Base-by-base conservation (phyloP, 1,140 invertebrate species). In the Drosophila nigrodunni region DNA sequence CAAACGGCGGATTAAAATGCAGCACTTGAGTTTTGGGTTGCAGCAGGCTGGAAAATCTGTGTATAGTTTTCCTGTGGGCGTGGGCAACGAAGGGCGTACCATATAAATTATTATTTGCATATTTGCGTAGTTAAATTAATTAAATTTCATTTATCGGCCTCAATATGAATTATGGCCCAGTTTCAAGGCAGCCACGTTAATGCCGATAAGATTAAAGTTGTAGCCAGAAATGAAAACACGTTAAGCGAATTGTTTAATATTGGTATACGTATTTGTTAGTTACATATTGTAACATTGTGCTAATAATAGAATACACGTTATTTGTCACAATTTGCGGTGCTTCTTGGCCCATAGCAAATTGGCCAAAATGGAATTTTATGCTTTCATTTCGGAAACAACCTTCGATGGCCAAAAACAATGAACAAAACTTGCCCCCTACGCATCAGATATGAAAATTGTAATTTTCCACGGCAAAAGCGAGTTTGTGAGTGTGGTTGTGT, bases 381-480 rank as follows among this genome's bases (percentile, higher is more conserved):
- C 67, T 34, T 73, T 69, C 73, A 61, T 68, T 58, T 66, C 49
- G 10, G 35, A 11, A 43, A 10, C 47, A 35, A 43, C 55, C 71
- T 74, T 69, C 65, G 57, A 52, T 58, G 44, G 46, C 49, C 46
- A 25, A 49, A 77, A 82, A 73, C 80, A 79, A 83, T 78, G 68
- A 52, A 66, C 41, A 59, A 55, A 73, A 64, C 43, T 65, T 54
- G 18, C 11, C 49, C 41, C 34, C 44, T 59, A 57, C 44, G 65
- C 64, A 79, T 77, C 67, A 60, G 54, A 87, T 68, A 82, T 82
- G 64, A 67, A 79, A 82, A 68, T 88, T 86, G 83, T 79, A 82
- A 82, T 82, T 86, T 86, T 88, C 79, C 69, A 30, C 70, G 65
- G 21, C 68, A 62, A 58, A 60, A 62, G 54, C 59, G 9, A 13